These are phyloP conservation scores for Myotis brandtii DNA, from an alignment of 2,113 vertebrate genomes.

Conservation along the genomic window DNA sequence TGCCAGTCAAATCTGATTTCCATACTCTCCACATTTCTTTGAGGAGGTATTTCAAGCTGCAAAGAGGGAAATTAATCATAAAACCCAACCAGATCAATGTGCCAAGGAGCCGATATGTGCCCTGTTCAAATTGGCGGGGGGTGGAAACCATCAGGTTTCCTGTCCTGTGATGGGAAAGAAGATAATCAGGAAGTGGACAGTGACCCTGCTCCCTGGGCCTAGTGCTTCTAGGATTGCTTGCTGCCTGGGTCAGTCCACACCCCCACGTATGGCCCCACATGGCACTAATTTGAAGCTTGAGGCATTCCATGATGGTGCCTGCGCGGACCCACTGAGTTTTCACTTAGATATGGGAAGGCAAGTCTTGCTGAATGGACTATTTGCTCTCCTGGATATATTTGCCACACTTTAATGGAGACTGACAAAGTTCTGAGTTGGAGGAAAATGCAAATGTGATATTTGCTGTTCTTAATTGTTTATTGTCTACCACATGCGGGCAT, in stretches of 20 bases:
- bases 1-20: conserved; percentile 56
- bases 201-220: background rate
- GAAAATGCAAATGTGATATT: background rate
- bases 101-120: background rate
- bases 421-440: background rate
- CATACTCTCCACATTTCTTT: background rate
- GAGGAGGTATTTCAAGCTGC: conserved; percentile 28
- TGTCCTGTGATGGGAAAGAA: background rate
- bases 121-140: background rate
- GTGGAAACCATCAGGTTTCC: background rate
- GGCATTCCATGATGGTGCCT: background rate
- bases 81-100: background rate
- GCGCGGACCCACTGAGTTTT: background rate
- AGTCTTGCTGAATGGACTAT: background rate
- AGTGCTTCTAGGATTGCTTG: background rate
- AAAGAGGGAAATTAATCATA: conserved; percentile 15
- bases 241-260: background rate
- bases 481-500: background rate
- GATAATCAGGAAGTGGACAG: background rate
- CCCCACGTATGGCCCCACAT: rapidly evolving
- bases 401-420: background rate
- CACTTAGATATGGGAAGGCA: background rate
- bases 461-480: background rate
- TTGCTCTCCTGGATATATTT: background rate
- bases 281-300: background rate